Conservation (phyloP, 2,797 vertebrate genomes). For the Lithobates pipiens region DNA sequence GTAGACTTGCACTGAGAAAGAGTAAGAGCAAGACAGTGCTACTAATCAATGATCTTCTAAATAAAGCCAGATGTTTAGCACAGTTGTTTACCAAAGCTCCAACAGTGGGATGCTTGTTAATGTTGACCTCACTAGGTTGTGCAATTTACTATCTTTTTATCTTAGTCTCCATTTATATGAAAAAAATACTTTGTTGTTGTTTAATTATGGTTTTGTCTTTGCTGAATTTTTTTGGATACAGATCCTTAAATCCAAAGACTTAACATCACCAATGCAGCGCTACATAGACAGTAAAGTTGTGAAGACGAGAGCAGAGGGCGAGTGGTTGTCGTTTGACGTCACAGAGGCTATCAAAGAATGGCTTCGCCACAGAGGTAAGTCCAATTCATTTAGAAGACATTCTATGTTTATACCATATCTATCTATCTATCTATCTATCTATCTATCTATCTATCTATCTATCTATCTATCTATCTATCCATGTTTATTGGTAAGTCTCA, state of each 20-base stretch:
- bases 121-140: no score
- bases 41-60: no score
- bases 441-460: no score
- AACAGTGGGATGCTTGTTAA: no score
- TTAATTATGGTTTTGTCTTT: neutral
- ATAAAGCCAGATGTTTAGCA: no score
- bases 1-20: no score
- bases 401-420: neutral
- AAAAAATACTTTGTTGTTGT: no score
- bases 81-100: no score
- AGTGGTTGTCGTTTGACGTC: slow-evolving; percentile 97
- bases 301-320: slow-evolving; percentile 90
- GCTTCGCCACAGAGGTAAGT: slow-evolving; percentile 90
- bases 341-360: slow-evolving; percentile 94
- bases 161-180: no score
- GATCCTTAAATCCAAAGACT: slow-evolving; percentile 92
- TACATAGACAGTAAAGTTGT: slow-evolving; percentile 98
- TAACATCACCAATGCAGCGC: slow-evolving; percentile 89
- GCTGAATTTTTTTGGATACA: slow-evolving; percentile 63
- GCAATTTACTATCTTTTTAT: no score
- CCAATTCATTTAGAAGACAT: neutral
- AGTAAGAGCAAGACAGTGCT: no score
- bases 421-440: no score
- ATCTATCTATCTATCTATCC: slow-evolving; percentile 14
- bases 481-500: slow-evolving; percentile 48